Base-by-base conservation (phyloP, 1,140 invertebrate species). In the Polypedilum pembai region DNA sequence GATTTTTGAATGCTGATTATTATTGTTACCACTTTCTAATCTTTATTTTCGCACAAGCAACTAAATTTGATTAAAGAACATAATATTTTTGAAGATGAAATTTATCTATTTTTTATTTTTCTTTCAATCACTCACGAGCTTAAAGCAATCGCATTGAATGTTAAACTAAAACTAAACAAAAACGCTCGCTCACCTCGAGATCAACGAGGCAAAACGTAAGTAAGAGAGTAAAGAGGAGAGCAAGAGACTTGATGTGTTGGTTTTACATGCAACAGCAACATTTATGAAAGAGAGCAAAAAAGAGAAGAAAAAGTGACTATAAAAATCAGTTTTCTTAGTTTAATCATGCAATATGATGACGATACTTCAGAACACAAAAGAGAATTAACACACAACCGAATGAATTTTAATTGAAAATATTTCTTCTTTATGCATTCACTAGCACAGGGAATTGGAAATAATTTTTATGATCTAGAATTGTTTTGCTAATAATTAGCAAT, bases 351-450 rank as follows among this genome's bases (percentile, higher is more conserved):
- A 12, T 15, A 56, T 56, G 45, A 56, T 56, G 45, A 56, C n/a
- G 45, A 33, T 33, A 12, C 12, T n/a, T 12, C 15, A 56, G 45
- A 56, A 56, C 45, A 56, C 12, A 56, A 15, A n/a, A 15, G 45
- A 56, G n/a, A 56, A 33, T 56, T 12, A 56, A 56, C 15, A 15
- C 3, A 56, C 12, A 56, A 56, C 5, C 24, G 45, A 56, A 56
- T 56, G n/a, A 56, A 56, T 56, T 56, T 56, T 56, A 56, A 56
- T 56, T 56, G 45, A 56, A 56, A 56, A 33, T 33, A 33, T 33
- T 33, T 33, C 5, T 5, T 33, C 24, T 33, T 33, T 33, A 33
- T 33, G 24, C 24, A 33, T 33, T 33, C 24, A 5, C 24, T 33
- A 33, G 5, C 24, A 33, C 24, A 33, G 5, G 24, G 24, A 1